Base-by-base conservation (phyloP, 92 coral and sea anemone species). In the Micromussa lordhowensis region DNA sequence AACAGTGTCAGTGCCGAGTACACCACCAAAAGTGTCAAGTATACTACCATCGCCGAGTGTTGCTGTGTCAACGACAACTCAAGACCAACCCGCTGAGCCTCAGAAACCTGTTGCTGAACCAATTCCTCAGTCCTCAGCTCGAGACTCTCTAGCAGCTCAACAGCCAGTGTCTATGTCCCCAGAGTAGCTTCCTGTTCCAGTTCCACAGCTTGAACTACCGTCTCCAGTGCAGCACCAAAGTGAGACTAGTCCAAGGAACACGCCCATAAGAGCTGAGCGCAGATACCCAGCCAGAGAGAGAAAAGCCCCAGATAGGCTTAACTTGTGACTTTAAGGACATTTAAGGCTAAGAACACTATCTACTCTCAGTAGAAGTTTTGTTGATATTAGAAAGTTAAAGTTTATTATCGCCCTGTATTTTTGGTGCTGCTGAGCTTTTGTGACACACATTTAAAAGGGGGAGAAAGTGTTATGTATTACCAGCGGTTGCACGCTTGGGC, bases 221-320 rank as follows among this genome's bases (percentile, higher is more conserved):
- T 44, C 59, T 8, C 80, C 1, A 31, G 17, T 4, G 19, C 54
- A 38, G 11, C 79, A 10, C 55, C 59, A 13, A n/a, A 48, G 80
- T 40, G 80, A 8, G 80, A 10, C 80, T 0, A 18, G 15, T 76
- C 34, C 59, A 76, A 24, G 34, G 32, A 48, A 44, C 57, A 21
- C 12, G 31, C 80, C 59, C 21, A 1, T 10, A 21, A 76, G 22
- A 13, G 80, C 80, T 76, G 35, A 76, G 35, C 59, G 59, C 57
- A 76, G 80, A 76, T 76, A 48, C 34, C 80, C 36, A 76, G 59
- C 58, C 80, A 38, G 80, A 76, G 80, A 75, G 31, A 76, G 80
- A 48, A 48, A 76, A 76, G 79, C 59, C 30, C 80, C 80, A 38
- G 58, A 75, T 75, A 76, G 59, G 80, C 80, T 44, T 40, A 26